These are phyloP conservation scores for Osmoderma eremita DNA, from an alignment of 2,888 invertebrate species.

Conservation along the genomic window DNA sequence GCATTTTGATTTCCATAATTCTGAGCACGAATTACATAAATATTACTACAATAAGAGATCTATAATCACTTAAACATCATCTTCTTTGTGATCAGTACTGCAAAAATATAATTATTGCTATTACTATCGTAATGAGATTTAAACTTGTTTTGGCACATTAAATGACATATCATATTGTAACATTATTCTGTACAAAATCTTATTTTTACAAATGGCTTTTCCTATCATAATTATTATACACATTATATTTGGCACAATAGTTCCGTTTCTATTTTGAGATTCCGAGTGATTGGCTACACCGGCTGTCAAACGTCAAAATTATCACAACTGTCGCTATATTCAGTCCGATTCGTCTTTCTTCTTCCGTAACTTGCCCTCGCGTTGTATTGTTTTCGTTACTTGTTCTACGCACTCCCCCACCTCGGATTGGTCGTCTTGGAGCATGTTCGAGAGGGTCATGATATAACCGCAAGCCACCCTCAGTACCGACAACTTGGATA, in stretches of 20 bases:
- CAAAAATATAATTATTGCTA: conserved; percentile 36
- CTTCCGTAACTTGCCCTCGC: conserved; percentile 88
- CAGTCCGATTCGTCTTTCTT: conserved; percentile 77
- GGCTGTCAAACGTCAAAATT: conserved; percentile 20
- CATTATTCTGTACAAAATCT: not conserved
- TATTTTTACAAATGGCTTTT: not conserved
- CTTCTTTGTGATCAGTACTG: conserved; percentile 13
- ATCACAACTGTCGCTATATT: conserved; percentile 37
- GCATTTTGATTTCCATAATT: too few species aligned
- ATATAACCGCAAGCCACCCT: conserved; percentile 95
- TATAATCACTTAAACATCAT: conserved; percentile 21
- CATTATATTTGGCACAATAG: conserved; percentile 28
- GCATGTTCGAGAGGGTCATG: conserved; percentile 81
- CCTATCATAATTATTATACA: not conserved
- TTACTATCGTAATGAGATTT: conserved; percentile 1
- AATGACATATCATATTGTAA: too few species aligned
- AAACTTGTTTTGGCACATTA: conserved; percentile 29
- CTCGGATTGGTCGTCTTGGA: conserved; percentile 71
- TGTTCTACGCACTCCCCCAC: conserved; percentile 81
- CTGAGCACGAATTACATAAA: too few species aligned
- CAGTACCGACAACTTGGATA: conserved; percentile 91
- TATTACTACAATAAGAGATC: conserved; percentile 24
- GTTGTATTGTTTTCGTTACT: conserved; percentile 92
- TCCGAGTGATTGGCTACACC: conserved; percentile 9
- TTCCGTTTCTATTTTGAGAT: not conserved